Percentiles rank a stretch among this genome's conserved stretches.
These are phyloP conservation scores for Pleuronectes platessa DNA, from an alignment of 2,113 vertebrate genomes.

Conservation along the genomic window DNA sequence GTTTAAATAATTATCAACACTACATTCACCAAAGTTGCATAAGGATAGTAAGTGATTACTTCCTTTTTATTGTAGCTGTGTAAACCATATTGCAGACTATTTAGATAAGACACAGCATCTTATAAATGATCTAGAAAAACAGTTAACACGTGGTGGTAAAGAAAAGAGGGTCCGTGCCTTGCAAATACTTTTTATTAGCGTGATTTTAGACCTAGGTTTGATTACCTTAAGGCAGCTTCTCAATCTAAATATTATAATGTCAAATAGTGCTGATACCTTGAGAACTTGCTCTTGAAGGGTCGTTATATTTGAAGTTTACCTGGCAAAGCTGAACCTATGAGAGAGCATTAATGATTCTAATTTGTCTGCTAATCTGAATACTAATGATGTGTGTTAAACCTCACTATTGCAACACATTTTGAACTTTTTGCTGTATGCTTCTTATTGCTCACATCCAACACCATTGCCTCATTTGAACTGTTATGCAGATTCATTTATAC, in stretches of 20 bases:
- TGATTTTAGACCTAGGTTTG: too few relatives aligned
- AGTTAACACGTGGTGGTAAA: conserved; percentile 1
- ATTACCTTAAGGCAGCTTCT: background rate
- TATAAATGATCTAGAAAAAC: background rate
- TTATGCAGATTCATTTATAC: too few relatives aligned
- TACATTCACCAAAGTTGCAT: too few relatives aligned
- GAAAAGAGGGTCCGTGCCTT: conserved; percentile 2
- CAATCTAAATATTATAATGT: conserved; percentile 40
- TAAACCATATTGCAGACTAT: background rate
- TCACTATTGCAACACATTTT: too few relatives aligned
- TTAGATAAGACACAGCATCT: background rate
- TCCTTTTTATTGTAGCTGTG: background rate
- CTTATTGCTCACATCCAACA: too few relatives aligned
- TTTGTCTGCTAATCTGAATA: too few relatives aligned
- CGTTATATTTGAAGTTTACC: conserved; percentile 55
- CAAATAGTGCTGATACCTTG: conserved; percentile 9
- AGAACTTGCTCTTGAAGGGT: conserved; percentile 19
- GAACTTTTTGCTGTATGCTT: too few relatives aligned
- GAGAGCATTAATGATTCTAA: too few relatives aligned
- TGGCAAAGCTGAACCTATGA: background rate
- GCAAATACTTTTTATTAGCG: background rate
- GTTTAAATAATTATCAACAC: too few relatives aligned
- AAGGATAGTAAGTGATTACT: background rate
- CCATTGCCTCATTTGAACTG: too few relatives aligned
- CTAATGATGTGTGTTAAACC: too few relatives aligned